Base-by-base conservation (phyloP, 30 jellyfish, hydroid and myxozoan species). In the Catostylus mosaicus region DNA sequence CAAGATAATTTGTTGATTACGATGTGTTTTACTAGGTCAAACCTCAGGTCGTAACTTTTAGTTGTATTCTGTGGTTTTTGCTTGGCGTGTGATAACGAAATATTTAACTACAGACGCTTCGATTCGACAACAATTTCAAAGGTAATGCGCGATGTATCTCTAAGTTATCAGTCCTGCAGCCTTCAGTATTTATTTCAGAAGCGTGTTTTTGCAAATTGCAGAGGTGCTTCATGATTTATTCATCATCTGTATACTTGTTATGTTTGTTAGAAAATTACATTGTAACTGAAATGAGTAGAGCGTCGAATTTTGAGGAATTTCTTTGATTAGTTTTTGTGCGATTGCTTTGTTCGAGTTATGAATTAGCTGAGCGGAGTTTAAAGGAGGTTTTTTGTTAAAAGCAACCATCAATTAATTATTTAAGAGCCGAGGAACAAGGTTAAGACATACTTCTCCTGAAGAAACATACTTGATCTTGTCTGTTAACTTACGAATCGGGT, bases 291-390 rank as follows among this genome's bases (percentile, higher is more conserved):
- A 59, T 23, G 71, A 59, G 71, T 59, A 23, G 4, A 37, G 19
- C 24, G 19, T 50, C 27, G 26, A n/a, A 59, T 59, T 59, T 36
- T 37, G 8, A 11, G 8, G 36, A 24, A 37, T 26, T 59, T 50
- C 20, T 18, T 16, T 16, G 19, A 50, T 50, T 50, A 50, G 71
- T 18, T 59, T 59, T 59, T 23, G 38, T 59, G 19, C 24, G 71
- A 18, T 59, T 7, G 36, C 40, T 16, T 59, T 59, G 71, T 27
- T 16, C 63, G 63, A 16, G 63, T 50, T 50, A 9, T 50, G 63
- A 50, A 50, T 50, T 19, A 59, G 37, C 71, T 22, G 71, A 59
- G 71, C 71, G 71, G 40, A 59, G 38, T 59, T 23, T 59, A n/a
- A 18, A 12, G 71, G 38, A 27, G 67, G 29, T 22, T 52, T 59